These are phyloP conservation scores for Acinonyx jubatus DNA, from an alignment of 2,113 vertebrate genomes.

Conservation along the genomic window DNA sequence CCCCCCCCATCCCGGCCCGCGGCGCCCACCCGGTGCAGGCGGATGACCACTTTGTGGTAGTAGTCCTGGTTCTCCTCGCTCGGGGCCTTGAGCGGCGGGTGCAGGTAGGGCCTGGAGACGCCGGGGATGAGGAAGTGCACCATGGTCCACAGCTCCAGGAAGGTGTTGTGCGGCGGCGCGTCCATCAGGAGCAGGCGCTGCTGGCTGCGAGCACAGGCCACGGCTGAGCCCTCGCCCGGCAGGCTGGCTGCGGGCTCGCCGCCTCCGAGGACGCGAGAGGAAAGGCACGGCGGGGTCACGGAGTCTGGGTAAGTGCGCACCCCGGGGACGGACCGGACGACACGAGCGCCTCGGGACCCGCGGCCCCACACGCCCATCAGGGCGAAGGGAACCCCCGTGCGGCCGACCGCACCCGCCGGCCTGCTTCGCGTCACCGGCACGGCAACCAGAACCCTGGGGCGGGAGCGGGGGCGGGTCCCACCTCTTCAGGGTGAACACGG, in stretches of 20 bases:
- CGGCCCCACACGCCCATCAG: not conserved
- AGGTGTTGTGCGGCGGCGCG: constrained; percentile 90
- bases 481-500: constrained; percentile 89
- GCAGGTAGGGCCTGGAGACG: constrained; percentile 88
- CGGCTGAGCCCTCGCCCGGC: not conserved
- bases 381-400: not conserved
- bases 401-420: not conserved
- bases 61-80: constrained; percentile 91
- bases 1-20: fast-evolving
- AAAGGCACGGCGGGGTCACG: not conserved
- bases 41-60: constrained; percentile 91
- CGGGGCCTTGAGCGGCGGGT: constrained; percentile 88
- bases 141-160: constrained; percentile 93
- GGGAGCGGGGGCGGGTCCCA: constrained; percentile 55
- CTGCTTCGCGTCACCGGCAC: not conserved
- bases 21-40: constrained; percentile 87
- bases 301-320: not conserved
- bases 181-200: constrained; percentile 92
- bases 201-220: constrained; percentile 79
- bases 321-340: too few relatives aligned
- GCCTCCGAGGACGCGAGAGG: not conserved
- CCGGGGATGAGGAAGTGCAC: constrained; percentile 93
- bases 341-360: not conserved
- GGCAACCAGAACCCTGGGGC: not conserved
- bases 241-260: fast-evolving